phyloP scores from a whole-genome alignment of 2,113 vertebrate genomes.

The Circaetus gallicus region DNA sequence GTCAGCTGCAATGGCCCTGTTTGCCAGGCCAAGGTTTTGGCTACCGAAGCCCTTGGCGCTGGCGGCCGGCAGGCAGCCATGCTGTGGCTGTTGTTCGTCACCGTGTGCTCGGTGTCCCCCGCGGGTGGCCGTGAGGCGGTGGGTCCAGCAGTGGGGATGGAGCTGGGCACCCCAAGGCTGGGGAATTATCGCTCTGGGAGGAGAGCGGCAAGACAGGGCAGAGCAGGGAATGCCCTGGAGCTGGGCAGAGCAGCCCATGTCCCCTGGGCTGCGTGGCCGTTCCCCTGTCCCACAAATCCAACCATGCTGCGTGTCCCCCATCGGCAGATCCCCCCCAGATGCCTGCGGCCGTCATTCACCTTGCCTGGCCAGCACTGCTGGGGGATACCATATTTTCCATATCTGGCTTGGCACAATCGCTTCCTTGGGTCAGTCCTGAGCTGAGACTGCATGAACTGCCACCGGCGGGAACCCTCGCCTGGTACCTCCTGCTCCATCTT shows the following conservation, averaged over 20 bases:
- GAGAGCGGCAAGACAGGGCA: background rate
- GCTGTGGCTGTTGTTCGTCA: background rate
- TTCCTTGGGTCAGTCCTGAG: background rate
- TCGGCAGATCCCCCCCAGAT: background rate
- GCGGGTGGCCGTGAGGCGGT: rapidly evolving
- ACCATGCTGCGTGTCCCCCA: background rate
- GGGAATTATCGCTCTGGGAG: too few species aligned
- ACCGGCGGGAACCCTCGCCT: background rate
- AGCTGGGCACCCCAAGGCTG: background rate
- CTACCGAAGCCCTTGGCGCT: rapidly evolving
- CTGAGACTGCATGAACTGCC: background rate
- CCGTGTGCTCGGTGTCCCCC: background rate
- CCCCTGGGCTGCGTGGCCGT: rapidly evolving
- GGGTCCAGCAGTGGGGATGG: background rate
- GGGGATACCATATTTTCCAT: too few species aligned
- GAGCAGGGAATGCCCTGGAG: background rate
- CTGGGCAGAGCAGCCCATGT: background rate
- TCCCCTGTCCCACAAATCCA: background rate
- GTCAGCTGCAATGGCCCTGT: background rate
- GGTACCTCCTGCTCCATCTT: background rate
- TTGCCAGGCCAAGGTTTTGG: background rate
- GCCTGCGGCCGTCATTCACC: rapidly evolving
- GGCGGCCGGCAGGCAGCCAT: background rate
- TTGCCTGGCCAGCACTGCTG: background rate
- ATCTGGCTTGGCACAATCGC: background rate